phyloP scores from a whole-genome alignment of 1,140 invertebrate species.

The Hermetia illucens region DNA sequence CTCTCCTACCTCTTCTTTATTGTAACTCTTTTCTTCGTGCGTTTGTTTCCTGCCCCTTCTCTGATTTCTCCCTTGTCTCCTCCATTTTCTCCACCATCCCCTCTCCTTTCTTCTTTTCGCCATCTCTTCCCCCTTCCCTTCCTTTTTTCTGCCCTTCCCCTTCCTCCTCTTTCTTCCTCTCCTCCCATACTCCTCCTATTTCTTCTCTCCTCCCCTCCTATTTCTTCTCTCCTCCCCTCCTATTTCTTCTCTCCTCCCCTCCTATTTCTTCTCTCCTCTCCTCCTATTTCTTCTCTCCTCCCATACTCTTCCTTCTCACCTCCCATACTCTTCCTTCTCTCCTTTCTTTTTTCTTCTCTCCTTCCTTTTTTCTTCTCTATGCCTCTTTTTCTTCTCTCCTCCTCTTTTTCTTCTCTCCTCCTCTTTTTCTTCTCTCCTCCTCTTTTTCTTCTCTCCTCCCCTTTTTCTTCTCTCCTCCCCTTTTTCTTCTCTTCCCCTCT shows the following conservation, averaged over 20 bases:
- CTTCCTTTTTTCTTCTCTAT: constrained; percentile 4
- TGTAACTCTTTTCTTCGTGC: too few species aligned
- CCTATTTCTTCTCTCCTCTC: not conserved
- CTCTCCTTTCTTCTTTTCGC: too few species aligned
- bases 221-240: not conserved
- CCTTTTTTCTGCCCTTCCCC: not conserved
- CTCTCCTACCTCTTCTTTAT: too few species aligned
- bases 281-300: not conserved
- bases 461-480: constrained; percentile 6
- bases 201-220: not conserved
- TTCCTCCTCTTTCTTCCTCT: not conserved
- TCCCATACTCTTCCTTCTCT: not conserved
- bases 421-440: constrained; percentile 14
- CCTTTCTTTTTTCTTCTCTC: too few species aligned
- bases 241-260: not conserved
- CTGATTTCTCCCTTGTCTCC: too few species aligned
- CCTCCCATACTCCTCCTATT: not conserved
- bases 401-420: constrained; percentile 9
- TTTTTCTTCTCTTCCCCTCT: not conserved
- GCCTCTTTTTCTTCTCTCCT: constrained; percentile 8
- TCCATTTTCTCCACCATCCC: too few species aligned
- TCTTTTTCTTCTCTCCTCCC: constrained; percentile 13
- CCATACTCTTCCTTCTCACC: too few species aligned
- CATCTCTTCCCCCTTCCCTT: not conserved
- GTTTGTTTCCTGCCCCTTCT: too few species aligned